Conservation (phyloP, 2,888 invertebrate genomes). For the Hoplodrina ambigua region DNA sequence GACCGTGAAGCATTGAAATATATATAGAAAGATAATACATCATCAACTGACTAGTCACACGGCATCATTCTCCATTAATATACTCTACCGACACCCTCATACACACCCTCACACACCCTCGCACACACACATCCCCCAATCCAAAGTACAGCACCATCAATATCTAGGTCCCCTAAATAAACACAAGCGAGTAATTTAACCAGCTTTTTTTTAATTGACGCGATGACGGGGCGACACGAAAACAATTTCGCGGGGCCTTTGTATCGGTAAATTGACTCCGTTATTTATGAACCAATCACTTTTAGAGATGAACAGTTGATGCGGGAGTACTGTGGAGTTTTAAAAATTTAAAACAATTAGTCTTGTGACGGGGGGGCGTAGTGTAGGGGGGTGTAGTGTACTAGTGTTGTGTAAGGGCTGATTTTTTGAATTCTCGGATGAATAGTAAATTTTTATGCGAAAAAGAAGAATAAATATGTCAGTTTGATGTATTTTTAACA, state of each 20-base stretch:
- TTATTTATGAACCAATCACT: constrained; percentile 75
- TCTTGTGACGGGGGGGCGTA: background rate
- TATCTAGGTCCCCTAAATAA: constrained; percentile 52
- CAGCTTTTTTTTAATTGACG: constrained; percentile 74
- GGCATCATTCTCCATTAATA: background rate
- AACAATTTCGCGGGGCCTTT: constrained; percentile 75
- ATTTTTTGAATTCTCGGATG: background rate
- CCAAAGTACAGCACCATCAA: constrained; percentile 7
- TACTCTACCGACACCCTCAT: background rate
- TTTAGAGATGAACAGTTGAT: constrained; percentile 51
- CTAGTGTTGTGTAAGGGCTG: background rate
- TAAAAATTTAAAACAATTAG: constrained; percentile 19
- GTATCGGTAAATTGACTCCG: constrained; percentile 79
- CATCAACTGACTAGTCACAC: background rate
- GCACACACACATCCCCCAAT: background rate
- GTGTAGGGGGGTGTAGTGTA: no score
- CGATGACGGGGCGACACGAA: constrained; percentile 76
- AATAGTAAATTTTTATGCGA: background rate
- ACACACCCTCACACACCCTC: no score
- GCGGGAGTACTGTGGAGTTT: constrained; percentile 2
- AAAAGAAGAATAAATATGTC: background rate
- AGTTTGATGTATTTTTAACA: no score
- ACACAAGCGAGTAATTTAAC: constrained; percentile 63
- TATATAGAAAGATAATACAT: no score
- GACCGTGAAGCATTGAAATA: no score